Conservation (phyloP, 2,113 vertebrate species). For the Lepisosteus osseus region DNA sequence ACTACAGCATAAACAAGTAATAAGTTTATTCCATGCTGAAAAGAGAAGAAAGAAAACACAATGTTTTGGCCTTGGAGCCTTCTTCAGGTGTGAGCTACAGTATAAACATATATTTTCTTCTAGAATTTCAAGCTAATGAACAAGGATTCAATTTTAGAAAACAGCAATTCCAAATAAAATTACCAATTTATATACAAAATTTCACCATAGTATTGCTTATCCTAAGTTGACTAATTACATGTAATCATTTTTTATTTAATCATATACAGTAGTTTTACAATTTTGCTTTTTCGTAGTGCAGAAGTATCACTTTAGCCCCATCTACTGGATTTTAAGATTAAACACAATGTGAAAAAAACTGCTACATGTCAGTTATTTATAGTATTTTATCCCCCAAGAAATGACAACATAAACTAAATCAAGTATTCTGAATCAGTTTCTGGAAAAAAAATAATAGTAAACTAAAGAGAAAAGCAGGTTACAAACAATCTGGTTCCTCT, state of each 20-base stretch:
- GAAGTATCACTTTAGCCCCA: conserved; percentile 62
- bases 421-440: no score
- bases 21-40: no score
- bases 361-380: no score
- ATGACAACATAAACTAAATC: no score
- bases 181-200: conserved; percentile 48
- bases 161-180: conserved; percentile 33
- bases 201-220: conserved; percentile 42
- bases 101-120: conserved; percentile 40
- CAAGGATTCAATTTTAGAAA: conserved; percentile 12
- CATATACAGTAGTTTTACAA: conserved; percentile 22
- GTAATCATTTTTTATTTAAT: conserved; percentile 41
- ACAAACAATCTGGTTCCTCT: no score
- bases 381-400: no score
- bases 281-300: conserved; percentile 10
- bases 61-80: no score
- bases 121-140: conserved; percentile 10
- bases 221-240: conserved; percentile 45
- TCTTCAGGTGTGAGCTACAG: neutral
- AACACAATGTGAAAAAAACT: conserved; percentile 51
- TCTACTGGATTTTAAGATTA: conserved; percentile 58
- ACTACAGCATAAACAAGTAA: no score
- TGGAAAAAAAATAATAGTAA: no score
- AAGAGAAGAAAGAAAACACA: no score
- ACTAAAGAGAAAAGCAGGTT: no score